phyloP scores from a whole-genome alignment of 2,888 invertebrate genomes.

The Idaea straminata region DNA sequence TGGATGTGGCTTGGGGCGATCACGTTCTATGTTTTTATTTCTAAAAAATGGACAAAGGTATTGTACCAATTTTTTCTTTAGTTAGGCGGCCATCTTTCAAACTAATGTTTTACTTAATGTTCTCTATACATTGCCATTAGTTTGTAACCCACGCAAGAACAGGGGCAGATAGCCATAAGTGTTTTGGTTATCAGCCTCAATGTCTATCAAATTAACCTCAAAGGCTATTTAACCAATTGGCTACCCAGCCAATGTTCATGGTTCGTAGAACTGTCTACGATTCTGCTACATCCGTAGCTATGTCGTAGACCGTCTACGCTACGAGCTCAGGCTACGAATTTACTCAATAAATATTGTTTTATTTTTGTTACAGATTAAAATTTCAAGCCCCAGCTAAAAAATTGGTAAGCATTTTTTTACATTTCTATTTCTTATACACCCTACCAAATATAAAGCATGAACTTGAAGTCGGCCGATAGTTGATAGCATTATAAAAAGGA shows the following conservation, averaged over 20 bases:
- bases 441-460: too few relatives aligned
- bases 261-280: neutral
- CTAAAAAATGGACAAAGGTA: neutral
- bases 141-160: too few relatives aligned
- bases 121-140: too few relatives aligned
- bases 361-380: neutral
- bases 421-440: neutral
- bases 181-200: too few relatives aligned
- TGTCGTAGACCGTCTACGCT: neutral
- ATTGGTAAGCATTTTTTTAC: neutral
- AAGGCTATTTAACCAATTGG: too few relatives aligned
- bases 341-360: neutral
- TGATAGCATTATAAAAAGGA: too few relatives aligned
- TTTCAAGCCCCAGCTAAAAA: neutral
- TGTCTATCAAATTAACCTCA: too few relatives aligned
- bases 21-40: neutral
- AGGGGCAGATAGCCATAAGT: too few relatives aligned
- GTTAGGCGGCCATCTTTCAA: too few relatives aligned
- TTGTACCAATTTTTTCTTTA: neutral
- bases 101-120: too few relatives aligned
- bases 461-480: too few relatives aligned
- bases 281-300: neutral
- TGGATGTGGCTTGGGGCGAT: neutral
- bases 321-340: neutral
- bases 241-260: neutral